A percentile compares a stretch with the other conserved stretches of the same genome.
Conservation (phyloP, 2,797 vertebrate genomes). For the Lagocephalus sceleratus region DNA sequence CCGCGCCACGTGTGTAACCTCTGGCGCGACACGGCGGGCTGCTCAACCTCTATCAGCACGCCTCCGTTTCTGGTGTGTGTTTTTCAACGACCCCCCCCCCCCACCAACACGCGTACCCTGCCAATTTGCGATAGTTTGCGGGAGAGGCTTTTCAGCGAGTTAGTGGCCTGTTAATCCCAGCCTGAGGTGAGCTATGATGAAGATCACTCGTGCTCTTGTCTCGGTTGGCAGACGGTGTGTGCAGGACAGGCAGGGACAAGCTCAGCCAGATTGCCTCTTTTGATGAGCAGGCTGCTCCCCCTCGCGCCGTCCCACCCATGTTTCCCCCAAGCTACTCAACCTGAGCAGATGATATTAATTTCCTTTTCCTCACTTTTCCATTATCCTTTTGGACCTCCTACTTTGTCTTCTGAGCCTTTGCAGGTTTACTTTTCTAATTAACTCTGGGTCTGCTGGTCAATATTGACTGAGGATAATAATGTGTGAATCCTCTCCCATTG, state of each 20-base stretch:
- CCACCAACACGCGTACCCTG: slow-evolving; percentile 17
- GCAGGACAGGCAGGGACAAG: slow-evolving; percentile 53
- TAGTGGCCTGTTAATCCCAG: slow-evolving; percentile 68
- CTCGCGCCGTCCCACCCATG: slow-evolving; percentile 62
- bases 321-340: slow-evolving; percentile 62
- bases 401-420: slow-evolving; percentile 57
- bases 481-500: slow-evolving; percentile 60
- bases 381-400: slow-evolving; percentile 64
- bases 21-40: slow-evolving; percentile 8
- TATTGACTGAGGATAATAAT: slow-evolving; percentile 77
- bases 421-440: slow-evolving; percentile 76
- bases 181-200: slow-evolving; percentile 67
- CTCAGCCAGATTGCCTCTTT: slow-evolving; percentile 67
- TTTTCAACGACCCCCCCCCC: slow-evolving; percentile 11
- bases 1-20: slow-evolving; percentile 7
- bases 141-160: slow-evolving; percentile 54
- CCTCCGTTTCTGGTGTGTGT: slow-evolving; percentile 13
- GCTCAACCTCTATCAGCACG: slow-evolving; percentile 10
- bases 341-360: slow-evolving; percentile 61
- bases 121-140: slow-evolving; percentile 40
- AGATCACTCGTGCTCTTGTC: slow-evolving; percentile 67
- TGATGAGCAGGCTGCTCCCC: slow-evolving; percentile 69
- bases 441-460: slow-evolving; percentile 63
- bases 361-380: slow-evolving; percentile 46
- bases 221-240: slow-evolving; percentile 51